These are phyloP conservation scores for Oncorhynchus clarkii DNA, from an alignment of 2,113 vertebrate genomes.

Conservation along the genomic window DNA sequence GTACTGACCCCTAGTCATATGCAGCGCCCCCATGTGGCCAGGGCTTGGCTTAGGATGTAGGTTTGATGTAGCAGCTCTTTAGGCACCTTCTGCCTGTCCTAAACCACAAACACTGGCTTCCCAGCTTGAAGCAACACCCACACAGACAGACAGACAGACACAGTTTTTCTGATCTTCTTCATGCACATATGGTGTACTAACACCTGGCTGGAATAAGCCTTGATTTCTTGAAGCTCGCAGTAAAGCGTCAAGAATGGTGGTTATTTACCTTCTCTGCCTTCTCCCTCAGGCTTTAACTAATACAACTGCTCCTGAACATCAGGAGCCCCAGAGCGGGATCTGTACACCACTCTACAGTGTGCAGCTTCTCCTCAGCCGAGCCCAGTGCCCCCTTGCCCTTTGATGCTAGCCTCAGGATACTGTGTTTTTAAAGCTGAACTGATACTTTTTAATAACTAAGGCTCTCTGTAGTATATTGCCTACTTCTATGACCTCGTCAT, in stretches of 20 bases:
- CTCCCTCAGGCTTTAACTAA: too few species aligned
- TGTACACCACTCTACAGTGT: background rate
- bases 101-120: background rate
- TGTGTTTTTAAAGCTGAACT: background rate
- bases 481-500: background rate
- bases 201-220: background rate
- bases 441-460: background rate
- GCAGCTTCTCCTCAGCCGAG: background rate
- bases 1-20: slow-evolving; percentile 7
- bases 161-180: too few species aligned
- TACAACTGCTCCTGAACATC: too few species aligned
- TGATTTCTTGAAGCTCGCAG: background rate
- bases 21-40: slow-evolving; percentile 10
- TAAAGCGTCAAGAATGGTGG: background rate
- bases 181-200: background rate
- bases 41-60: slow-evolving; percentile 29
- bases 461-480: background rate
- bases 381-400: background rate
- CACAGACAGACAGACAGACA: background rate
- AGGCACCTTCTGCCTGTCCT: background rate
- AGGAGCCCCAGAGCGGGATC: background rate
- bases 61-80: background rate
- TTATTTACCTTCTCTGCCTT: background rate
- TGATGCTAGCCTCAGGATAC: background rate
- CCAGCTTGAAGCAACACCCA: too few species aligned